These are phyloP conservation scores for Parnassius apollo DNA, from an alignment of 2,888 invertebrate species.

Conservation along the genomic window DNA sequence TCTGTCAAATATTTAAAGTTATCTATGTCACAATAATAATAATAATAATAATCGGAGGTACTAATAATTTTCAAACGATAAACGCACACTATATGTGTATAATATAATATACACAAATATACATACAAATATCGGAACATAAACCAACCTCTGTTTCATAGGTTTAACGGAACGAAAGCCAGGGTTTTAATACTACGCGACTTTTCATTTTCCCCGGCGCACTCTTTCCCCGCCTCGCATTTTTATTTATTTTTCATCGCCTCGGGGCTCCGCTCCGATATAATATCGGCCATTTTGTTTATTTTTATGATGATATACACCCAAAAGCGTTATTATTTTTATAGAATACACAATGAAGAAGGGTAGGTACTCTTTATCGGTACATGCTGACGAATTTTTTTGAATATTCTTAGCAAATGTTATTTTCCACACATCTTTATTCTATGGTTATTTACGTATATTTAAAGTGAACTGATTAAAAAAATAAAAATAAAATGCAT, in stretches of 20 bases:
- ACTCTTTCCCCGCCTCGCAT: conserved; percentile 45
- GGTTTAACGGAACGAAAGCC: conserved; percentile 48
- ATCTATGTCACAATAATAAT: no score
- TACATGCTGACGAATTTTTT: conserved; percentile 14
- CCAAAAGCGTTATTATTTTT: conserved; percentile 68
- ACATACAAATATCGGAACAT: no score
- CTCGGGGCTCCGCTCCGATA: conserved; percentile 58
- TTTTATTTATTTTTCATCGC: conserved; percentile 80
- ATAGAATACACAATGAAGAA: conserved; percentile 54
- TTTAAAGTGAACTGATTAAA: no score
- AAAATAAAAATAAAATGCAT: no score
- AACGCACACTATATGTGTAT: no score
- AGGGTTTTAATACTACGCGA: conserved; percentile 69
- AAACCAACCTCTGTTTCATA: neutral
- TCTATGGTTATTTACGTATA: no score
- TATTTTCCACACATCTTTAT: no score
- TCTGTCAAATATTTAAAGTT: no score
- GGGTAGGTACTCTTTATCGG: conserved; percentile 29
- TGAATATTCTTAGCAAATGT: conserved; percentile 2
- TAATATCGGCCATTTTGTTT: conserved; percentile 71
- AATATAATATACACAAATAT: no score
- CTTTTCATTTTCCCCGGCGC: conserved; percentile 66
- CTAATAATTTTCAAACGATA: no score
- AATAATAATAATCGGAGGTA: no score
- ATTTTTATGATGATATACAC: conserved; percentile 68